phyloP scores from a whole-genome alignment of 2,888 invertebrate species.

The Caradrina clavipalpis region DNA sequence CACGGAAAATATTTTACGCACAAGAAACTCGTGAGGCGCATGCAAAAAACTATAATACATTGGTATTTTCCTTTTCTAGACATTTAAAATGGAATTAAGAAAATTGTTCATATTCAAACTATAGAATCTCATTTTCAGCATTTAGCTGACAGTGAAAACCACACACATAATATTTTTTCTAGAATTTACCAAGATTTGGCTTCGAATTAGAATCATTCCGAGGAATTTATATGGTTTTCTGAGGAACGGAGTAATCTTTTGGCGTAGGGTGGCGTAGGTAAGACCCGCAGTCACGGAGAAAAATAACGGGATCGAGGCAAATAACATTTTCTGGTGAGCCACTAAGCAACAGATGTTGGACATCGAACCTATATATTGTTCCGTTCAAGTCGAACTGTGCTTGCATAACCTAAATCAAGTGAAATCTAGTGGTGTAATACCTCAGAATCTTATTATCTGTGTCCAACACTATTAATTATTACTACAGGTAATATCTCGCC shows the following conservation, averaged over 20 bases:
- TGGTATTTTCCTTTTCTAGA: neutral
- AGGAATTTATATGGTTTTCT: too few relatives aligned
- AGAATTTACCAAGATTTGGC: too few relatives aligned
- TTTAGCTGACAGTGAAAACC: neutral
- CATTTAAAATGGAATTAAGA: neutral
- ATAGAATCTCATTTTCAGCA: neutral
- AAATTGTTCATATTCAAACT: neutral
- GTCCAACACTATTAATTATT: too few relatives aligned
- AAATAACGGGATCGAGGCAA: too few relatives aligned
- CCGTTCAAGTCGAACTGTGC: neutral
- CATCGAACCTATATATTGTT: neutral
- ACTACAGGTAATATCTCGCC: neutral
- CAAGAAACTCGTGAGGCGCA: neutral
- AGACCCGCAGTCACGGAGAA: too few relatives aligned
- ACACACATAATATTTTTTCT: too few relatives aligned
- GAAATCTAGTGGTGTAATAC: too few relatives aligned
- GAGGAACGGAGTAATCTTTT: neutral
- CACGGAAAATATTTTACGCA: neutral
- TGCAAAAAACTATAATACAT: neutral
- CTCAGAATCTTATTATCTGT: too few relatives aligned
- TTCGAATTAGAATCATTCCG: too few relatives aligned
- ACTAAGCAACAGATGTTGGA: neutral
- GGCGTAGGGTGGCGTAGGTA: too few relatives aligned
- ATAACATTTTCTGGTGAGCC: too few relatives aligned
- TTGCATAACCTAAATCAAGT: neutral